Conservation (phyloP, 2,888 invertebrate genomes). For the Synergus laeviventris region DNA sequence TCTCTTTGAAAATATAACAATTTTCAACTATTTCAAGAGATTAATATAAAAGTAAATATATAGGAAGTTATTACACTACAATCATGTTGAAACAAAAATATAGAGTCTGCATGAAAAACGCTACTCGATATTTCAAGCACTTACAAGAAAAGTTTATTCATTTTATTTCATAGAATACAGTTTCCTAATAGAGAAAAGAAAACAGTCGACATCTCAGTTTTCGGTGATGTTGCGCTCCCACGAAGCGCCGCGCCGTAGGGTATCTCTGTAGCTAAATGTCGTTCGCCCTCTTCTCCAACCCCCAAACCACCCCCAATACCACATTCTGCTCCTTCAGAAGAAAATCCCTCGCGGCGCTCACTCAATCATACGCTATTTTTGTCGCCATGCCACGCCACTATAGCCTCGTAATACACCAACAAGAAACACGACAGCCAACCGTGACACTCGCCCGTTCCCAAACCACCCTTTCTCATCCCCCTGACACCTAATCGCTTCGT, state of each 20-base stretch:
- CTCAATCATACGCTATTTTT: slow-evolving; percentile 74
- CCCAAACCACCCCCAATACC: slow-evolving; percentile 43
- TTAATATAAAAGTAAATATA: no score
- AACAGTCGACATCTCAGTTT: slow-evolving; percentile 35
- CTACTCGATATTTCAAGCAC: no score
- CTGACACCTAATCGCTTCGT: slow-evolving; percentile 64
- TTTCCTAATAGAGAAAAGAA: slow-evolving; percentile 34
- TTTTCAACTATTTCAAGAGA: no score
- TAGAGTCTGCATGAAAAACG: no score
- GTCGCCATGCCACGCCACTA: slow-evolving; percentile 60
- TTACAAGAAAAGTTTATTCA: slow-evolving; percentile 25
- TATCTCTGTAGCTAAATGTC: slow-evolving; percentile 60
- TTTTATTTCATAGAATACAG: slow-evolving; percentile 16
- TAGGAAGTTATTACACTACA: no score
- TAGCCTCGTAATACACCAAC: slow-evolving; percentile 54
- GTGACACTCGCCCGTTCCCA: slow-evolving; percentile 50
- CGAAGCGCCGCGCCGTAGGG: slow-evolving; percentile 53
- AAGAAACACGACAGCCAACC: slow-evolving; percentile 56
- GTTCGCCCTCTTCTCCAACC: slow-evolving; percentile 54
- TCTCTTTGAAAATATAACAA: no score
- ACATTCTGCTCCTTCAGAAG: slow-evolving; percentile 53
- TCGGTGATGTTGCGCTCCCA: slow-evolving; percentile 33
- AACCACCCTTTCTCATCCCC: slow-evolving; percentile 38
- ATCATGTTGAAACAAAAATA: no score
- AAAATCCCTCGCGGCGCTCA: slow-evolving; percentile 72